Evolutionary conservation across 2,113 vertebrate genomes (phyloP).

Genomic region (Corythornis cristatus): DNA sequence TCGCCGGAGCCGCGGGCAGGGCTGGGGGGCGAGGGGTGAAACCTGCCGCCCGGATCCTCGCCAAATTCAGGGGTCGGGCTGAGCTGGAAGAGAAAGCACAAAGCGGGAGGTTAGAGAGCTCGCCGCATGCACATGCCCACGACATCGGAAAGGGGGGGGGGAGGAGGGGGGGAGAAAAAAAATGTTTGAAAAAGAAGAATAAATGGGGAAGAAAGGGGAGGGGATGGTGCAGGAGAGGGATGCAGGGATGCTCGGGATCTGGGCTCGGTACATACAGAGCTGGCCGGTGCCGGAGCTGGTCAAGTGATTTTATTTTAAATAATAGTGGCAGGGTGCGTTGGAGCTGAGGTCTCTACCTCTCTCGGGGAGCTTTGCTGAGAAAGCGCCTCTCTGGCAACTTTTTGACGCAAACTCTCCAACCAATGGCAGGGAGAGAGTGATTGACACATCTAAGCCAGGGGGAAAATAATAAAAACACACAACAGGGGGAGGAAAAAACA

Average conservation of each 20-base stretch:
- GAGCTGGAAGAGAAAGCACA: constrained; percentile 76
- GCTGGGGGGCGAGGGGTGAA: background rate
- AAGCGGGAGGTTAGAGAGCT: constrained; percentile 74
- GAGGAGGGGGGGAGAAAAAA: background rate
- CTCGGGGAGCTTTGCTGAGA: constrained; percentile 90
- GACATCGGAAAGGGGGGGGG: background rate
- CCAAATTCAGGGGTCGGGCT: constrained; percentile 58
- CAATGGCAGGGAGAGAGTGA: constrained; percentile 92
- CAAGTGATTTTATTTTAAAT: constrained; percentile 75
- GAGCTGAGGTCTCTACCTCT: constrained; percentile 89
- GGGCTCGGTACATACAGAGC: constrained; percentile 74
- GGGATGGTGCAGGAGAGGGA: constrained; percentile 29
- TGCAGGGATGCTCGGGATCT: constrained; percentile 26
- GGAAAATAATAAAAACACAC: constrained; percentile 86
- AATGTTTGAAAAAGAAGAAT: constrained; percentile 54
- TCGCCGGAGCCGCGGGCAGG: constrained; percentile 31
- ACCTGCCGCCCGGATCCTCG: constrained; percentile 49
- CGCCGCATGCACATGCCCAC: constrained; percentile 58
- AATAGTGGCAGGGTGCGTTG: constrained; percentile 74
- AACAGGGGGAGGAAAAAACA: constrained; percentile 84
- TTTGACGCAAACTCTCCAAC: constrained; percentile 97
- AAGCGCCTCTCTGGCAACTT: constrained; percentile 96
- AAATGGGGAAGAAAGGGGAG: constrained; percentile 28
- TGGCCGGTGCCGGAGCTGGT: constrained; percentile 61
- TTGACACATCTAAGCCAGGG: constrained; percentile 90